phyloP scores from a whole-genome alignment of 2,797 vertebrate genomes.

The Gallinago stenura region DNA sequence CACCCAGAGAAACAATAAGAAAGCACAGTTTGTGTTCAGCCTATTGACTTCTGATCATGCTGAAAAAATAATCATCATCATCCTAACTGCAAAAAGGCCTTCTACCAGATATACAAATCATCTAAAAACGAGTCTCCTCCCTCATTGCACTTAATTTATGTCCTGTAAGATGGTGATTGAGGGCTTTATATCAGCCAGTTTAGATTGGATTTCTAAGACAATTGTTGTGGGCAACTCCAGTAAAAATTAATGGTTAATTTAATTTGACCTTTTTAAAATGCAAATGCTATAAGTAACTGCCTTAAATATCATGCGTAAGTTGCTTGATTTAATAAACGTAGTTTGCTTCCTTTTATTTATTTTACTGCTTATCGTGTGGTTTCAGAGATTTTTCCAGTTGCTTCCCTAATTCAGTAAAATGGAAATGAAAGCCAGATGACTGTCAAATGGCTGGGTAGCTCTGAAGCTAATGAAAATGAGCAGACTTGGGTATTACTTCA shows the following conservation, averaged over 20 bases:
- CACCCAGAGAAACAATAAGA: background rate
- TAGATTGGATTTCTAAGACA: background rate
- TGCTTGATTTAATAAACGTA: background rate
- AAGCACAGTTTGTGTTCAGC: background rate
- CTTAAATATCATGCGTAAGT: background rate
- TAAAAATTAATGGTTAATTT: background rate
- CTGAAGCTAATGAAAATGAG: background rate
- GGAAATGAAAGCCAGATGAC: background rate
- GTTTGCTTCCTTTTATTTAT: background rate
- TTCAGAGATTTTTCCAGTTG: background rate
- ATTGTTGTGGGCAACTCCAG: background rate
- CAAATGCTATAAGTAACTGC: background rate
- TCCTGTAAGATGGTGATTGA: background rate
- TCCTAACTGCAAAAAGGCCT: background rate
- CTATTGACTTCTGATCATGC: background rate
- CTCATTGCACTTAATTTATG: background rate
- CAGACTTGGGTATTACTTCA: background rate
- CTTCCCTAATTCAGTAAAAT: background rate
- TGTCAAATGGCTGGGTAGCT: background rate
- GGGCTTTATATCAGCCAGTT: background rate
- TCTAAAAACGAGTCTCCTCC: background rate
- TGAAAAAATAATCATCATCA: background rate
- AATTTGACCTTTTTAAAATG: slow-evolving; percentile 29
- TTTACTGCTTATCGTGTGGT: background rate
- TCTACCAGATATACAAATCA: background rate